Evolutionary conservation across 2,797 vertebrate genomes (phyloP), one percentile per base, ranked within the genome.

Genomic region (Sebastolobus alascanus): DNA sequence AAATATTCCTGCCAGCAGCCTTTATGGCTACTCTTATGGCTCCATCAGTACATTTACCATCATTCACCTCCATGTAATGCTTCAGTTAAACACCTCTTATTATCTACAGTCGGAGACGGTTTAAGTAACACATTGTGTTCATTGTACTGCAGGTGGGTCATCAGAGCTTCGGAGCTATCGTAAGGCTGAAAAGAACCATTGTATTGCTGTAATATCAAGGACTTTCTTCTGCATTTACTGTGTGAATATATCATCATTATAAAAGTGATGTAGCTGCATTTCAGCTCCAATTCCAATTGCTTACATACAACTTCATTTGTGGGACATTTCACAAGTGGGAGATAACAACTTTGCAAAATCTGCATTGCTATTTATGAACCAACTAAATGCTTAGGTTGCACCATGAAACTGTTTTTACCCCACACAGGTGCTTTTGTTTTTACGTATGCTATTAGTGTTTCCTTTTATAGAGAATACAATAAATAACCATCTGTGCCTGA

Each of bases 101-200:
- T 54, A 52, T 73, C 22, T 18, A 22, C 40, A 75, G 33, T 16
- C 64, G 68, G 29, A 35, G 74, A 73, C 0, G 22, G 37, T 55
- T 66, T 22, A 52, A 61, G 64, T 70, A 12, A 77, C 67, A n/a
- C n/a, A 59, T 64, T 67, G 55, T 83, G 40, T 69, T 80, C 63
- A 55, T 33, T 84, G 35, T 56, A 68, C 31, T 77, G 59, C 11
- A 37, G 38, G 8, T 59, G 61, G 68, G 56, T 80, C 64, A 73
- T 37, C 50, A 74, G 18, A 68, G 35, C 18, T 35, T 68, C 33
- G n/a, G 81, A 74, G 61, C 74, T 79, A 69, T n/a, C 77, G 29
- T 35, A 38, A 46, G 46, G 56, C 35, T 83, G 46, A 83, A 90
- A 83, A 64, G 13, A 88, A 83, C 55, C 77, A 76, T 65, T 86